Conservation (phyloP, 2,888 invertebrate species). For the Thalpophila matura region DNA sequence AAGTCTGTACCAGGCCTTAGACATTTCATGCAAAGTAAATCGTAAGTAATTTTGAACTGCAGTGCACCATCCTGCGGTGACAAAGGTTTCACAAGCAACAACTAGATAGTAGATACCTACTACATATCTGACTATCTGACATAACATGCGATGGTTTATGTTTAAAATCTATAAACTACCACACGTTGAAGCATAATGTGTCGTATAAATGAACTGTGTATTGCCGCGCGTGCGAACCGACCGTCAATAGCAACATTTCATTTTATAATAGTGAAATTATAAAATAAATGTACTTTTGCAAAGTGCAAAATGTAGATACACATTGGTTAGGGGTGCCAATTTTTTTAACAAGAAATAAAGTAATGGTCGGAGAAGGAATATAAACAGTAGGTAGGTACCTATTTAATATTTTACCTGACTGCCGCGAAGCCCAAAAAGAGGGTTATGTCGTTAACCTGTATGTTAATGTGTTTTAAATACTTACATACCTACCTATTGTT, state of each 20-base stretch:
- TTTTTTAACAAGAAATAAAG: too few relatives aligned
- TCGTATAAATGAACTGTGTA: constrained; percentile 19
- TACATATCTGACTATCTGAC: neutral
- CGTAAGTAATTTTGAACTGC: constrained; percentile 1
- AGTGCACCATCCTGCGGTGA: neutral
- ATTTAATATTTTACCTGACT: too few relatives aligned
- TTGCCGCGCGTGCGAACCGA: neutral
- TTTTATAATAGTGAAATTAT: too few relatives aligned
- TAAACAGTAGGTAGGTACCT: too few relatives aligned
- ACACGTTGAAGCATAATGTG: neutral
- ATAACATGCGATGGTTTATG: constrained; percentile 19
- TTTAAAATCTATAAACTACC: constrained; percentile 9
- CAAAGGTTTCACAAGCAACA: neutral
- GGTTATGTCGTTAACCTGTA: too few relatives aligned
- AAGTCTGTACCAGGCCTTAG: neutral
- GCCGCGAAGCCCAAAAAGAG: too few relatives aligned
- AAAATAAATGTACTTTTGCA: constrained; percentile 2
- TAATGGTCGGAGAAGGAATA: too few relatives aligned
- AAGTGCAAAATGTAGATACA: neutral
- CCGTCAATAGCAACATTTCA: neutral
- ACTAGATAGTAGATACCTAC: too few relatives aligned
- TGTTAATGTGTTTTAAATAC: too few relatives aligned
- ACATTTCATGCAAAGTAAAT: neutral
- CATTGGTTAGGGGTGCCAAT: too few relatives aligned
- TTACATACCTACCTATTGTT: too few relatives aligned